These are phyloP conservation scores for Hyposoter didymator DNA, from an alignment of 2,888 invertebrate species.

Conservation along the genomic window DNA sequence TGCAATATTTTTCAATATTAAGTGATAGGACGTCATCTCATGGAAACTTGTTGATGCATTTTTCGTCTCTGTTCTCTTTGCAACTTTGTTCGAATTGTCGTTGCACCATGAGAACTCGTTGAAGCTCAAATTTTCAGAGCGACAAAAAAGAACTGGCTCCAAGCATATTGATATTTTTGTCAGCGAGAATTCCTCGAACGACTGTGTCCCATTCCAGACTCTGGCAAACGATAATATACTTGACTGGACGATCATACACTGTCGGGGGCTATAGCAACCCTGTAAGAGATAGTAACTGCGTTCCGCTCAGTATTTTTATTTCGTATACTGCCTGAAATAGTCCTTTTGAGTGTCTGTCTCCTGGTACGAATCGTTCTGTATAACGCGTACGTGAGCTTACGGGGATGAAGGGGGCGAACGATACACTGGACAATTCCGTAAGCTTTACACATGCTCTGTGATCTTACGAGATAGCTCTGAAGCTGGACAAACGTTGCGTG, in stretches of 20 bases:
- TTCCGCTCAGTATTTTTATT: background rate
- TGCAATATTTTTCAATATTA: background rate
- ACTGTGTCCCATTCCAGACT: background rate
- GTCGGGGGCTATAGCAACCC: background rate
- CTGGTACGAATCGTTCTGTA: background rate
- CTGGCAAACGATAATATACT: background rate
- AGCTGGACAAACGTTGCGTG: slow-evolving; percentile 7
- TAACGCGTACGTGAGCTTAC: background rate
- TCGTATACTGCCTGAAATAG: background rate
- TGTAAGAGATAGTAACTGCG: background rate
- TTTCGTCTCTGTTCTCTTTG: background rate
- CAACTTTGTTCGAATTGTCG: background rate
- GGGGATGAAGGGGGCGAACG: background rate
- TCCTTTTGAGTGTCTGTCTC: background rate
- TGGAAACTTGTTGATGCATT: too few relatives aligned
- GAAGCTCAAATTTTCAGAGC: background rate
- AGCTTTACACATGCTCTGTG: slow-evolving; percentile 2
- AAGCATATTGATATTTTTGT: background rate
- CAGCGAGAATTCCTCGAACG: background rate
- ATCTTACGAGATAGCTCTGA: background rate
- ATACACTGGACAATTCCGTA: background rate
- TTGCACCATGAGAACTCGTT: background rate
- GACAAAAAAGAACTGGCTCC: background rate
- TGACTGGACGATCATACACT: background rate
- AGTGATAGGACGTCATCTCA: background rate